Conservation (phyloP, 2,888 invertebrate genomes). For the Escarpia spicata region DNA sequence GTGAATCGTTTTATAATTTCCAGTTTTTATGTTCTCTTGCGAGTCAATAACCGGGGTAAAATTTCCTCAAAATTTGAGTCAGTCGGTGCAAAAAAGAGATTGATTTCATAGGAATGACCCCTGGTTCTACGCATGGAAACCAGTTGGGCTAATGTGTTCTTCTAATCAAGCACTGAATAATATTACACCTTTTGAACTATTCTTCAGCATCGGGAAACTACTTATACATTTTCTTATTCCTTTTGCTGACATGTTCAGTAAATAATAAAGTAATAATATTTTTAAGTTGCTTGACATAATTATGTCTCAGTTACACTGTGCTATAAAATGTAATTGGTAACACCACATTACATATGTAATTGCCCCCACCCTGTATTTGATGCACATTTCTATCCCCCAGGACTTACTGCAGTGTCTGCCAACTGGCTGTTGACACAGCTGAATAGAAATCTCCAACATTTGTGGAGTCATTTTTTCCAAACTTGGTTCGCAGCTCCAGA, state of each 20-base stretch:
- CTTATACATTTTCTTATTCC: too few species aligned
- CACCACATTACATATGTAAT: not conserved
- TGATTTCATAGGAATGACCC: too few species aligned
- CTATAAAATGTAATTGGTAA: not conserved
- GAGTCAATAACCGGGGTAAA: too few species aligned
- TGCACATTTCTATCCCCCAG: not conserved
- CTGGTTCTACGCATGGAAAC: too few species aligned
- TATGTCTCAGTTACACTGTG: not conserved
- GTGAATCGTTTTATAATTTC: too few species aligned
- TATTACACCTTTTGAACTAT: not conserved
- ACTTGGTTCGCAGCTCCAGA: not conserved
- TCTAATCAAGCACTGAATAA: not conserved
- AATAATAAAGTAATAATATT: too few species aligned
- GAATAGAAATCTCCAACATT: not conserved
- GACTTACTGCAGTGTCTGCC: not conserved
- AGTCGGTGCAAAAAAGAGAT: too few species aligned
- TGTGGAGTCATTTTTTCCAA: not conserved
- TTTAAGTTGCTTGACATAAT: not conserved
- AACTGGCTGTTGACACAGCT: not conserved
- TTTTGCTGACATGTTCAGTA: too few species aligned
- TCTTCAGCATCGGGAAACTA: not conserved
- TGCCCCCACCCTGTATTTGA: not conserved
- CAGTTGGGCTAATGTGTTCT: not conserved
- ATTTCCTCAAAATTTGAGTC: too few species aligned
- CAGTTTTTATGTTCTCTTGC: too few species aligned